These are phyloP conservation scores for Coregonus suidteri DNA, from an alignment of 2,797 vertebrate genomes.

Conservation along the genomic window DNA sequence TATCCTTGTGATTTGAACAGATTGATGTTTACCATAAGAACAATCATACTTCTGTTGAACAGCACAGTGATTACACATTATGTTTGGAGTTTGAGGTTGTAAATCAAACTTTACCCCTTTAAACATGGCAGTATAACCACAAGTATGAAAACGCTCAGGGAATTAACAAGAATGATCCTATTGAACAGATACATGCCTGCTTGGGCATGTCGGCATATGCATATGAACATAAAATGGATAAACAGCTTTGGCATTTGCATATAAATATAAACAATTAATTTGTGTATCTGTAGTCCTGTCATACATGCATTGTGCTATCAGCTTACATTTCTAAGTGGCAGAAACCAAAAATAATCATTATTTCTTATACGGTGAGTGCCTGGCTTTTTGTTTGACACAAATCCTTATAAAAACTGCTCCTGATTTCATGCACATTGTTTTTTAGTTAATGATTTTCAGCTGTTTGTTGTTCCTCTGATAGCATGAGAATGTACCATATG, in stretches of 20 bases:
- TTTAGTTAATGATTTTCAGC: slow-evolving; percentile 97
- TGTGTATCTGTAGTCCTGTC: slow-evolving; percentile 79
- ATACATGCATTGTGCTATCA: slow-evolving; percentile 85
- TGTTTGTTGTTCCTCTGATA: slow-evolving; percentile 95
- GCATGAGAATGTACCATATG: slow-evolving; percentile 94
- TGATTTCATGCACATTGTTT: slow-evolving; percentile 96
- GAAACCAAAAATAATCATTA: slow-evolving; percentile 89
- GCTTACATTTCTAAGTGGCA: slow-evolving; percentile 89
- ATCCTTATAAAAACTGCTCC: slow-evolving; percentile 89
- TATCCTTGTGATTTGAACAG: background rate
- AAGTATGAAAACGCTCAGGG: slow-evolving; percentile 48
- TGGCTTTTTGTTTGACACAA: slow-evolving; percentile 92
- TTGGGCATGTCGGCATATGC: slow-evolving; percentile 47
- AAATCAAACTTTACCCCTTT: background rate
- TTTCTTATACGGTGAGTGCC: slow-evolving; percentile 88
- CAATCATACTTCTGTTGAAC: background rate
- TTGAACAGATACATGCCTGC: slow-evolving; percentile 1
- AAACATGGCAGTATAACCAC: slow-evolving; percentile 57
- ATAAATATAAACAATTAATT: slow-evolving; percentile 83
- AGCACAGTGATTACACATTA: background rate
- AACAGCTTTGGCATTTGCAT: slow-evolving; percentile 80
- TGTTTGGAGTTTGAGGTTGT: background rate
- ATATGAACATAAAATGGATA: slow-evolving; percentile 64
- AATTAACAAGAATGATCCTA: slow-evolving; percentile 7
- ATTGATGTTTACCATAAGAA: background rate